Base-by-base conservation (phyloP, 2,797 vertebrate genomes). In the Phataginus tricuspis region DNA sequence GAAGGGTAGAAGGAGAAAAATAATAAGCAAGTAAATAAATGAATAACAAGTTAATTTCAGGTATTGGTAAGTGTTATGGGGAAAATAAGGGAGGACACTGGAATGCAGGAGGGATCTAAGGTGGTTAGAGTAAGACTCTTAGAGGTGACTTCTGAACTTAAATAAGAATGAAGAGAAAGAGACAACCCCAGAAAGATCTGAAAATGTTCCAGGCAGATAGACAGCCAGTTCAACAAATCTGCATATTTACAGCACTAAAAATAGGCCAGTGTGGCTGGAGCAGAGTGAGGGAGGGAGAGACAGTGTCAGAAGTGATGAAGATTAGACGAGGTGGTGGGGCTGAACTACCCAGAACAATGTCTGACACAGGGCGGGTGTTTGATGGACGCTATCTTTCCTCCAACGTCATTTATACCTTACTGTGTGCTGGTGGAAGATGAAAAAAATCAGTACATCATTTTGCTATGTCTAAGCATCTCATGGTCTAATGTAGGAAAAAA, bases 131-230 rank as follows among this genome's bases (percentile, higher is more conserved):
- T 69, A 21, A 61, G 37, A 79, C 31, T 59, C n/a, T 77, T 15
- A 86, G 49, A 72, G 31, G 34, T 69, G 80, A 80, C 31, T 90
- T 90, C 42, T 64, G 39, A 69, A 49, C 49, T 69, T 86, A 84
- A 68, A 31, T 66, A 86, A 89, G 74, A 86, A 84, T 68, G 19
- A 79, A 92, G 53, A 84, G 7, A 55, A 88, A 96, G 61, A 80
- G 39, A 6, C 72, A 87, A 39, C 2, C 21, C 39, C 72, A n/a
- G 66, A 45, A 61, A 19, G 25, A n/a, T 66, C 15, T 90, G 66
- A 29, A 77, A 90, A 5, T 37, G 15, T 79, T 83, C 29, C 39
- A 39, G 74, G 23, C 37, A 90, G 39, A 77, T 9, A 34, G 49
- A 74, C n/a, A 55, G 14, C 19, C 80, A 95, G 29, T 29, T 7